Evolutionary conservation across 2,888 invertebrate genomes (phyloP), one percentile per base, ranked within the genome.

Genomic region (Dicyrtoma fusca): DNA sequence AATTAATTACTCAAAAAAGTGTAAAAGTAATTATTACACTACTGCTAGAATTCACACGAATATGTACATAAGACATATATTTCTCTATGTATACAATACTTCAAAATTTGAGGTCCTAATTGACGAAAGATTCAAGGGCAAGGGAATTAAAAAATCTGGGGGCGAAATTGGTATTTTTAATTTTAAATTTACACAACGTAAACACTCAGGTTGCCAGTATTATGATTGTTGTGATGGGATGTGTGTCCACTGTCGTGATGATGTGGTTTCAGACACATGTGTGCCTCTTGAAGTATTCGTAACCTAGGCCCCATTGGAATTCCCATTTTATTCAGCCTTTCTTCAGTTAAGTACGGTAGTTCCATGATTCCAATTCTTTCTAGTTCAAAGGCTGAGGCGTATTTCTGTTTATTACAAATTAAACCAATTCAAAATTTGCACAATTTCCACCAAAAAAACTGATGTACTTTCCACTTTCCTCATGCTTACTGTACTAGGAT

Each of bases 331-430:
- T 93, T 89, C 5, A 95, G 86, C 72, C 92, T 87, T 80, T 95
- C 94, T 83, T 95, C 95, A 0, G 91, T 93, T 78, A 95, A 87
- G 85, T 94, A 95, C 0, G 95, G 95, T 73, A 95, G 85, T 83
- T 95, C 95, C 44, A 94, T 91, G 85, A 95, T 92, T 8, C 94
- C 94, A 0, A 93, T 90, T 82, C 91, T 90, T 84, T 95, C 94
- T 78, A 90, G 90, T 82, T 94, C 93, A 76, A 95, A 89, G 62
- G 91, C 87, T 0, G 87, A 86, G 45, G 92, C 92, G 83, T 94
- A 95, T 90, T 93, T 94, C 95, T 95, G 86, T 26, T 77, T 81
- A n/a, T 78, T 80, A 77, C 44, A 71, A 68, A 62, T 62, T 69
- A 34, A 34, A 34, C 34, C 34, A 34, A 34, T 8, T 34, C 8